Percentiles rank a stretch among this genome's conserved stretches.
Conservation (phyloP, 2,797 vertebrate species). For the Pelodytes ibericus region DNA sequence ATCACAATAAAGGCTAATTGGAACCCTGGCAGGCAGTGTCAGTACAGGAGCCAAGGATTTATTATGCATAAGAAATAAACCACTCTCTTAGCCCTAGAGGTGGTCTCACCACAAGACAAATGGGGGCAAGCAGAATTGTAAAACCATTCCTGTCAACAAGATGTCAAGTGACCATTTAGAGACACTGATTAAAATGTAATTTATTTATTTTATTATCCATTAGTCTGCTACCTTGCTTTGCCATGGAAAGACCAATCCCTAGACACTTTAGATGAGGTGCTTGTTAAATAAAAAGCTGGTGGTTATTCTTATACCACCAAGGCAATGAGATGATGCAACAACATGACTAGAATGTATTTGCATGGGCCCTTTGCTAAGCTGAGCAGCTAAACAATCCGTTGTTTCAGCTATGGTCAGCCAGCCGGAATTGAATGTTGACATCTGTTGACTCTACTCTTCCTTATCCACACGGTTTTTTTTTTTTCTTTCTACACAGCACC, state of each 20-base stretch:
- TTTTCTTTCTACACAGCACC: not conserved
- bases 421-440: not conserved
- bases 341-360: not conserved
- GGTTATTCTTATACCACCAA: not conserved
- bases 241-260: not conserved
- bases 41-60: constrained; percentile 56
- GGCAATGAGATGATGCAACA: not conserved
- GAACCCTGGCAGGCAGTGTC: constrained; percentile 59
- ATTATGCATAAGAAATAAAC: constrained; percentile 46
- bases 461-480: not conserved
- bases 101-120: constrained; percentile 40
- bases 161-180: constrained; percentile 44
- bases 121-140: constrained; percentile 22
- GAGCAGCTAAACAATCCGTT: not conserved
- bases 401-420: not conserved
- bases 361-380: not conserved
- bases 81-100: constrained; percentile 45
- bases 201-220: constrained; percentile 29
- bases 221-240: constrained; percentile 1
- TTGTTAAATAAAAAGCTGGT: not conserved
- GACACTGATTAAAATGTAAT: constrained; percentile 8
- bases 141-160: constrained; percentile 38
- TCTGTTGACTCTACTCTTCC: not conserved
- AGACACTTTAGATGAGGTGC: not conserved
- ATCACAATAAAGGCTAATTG: constrained; percentile 64